These are phyloP conservation scores for Podargus strigoides DNA, from an alignment of 2,797 vertebrate genomes.

Conservation along the genomic window DNA sequence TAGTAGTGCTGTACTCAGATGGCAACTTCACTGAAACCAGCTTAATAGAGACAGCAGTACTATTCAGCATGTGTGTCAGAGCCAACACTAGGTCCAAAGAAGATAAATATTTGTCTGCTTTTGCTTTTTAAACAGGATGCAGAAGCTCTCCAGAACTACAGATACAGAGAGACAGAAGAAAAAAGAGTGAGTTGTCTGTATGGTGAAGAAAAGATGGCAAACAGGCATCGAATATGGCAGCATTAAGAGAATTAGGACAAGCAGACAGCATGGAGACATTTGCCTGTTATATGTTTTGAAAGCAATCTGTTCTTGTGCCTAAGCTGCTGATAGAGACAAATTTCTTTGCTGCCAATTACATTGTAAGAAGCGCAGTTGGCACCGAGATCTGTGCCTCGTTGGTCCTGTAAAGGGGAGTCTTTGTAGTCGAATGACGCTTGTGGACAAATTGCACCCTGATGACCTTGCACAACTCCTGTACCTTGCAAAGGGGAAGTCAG, in stretches of 20 bases:
- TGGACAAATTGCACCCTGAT: constrained; percentile 30
- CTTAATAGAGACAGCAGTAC: background rate
- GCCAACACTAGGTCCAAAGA: background rate
- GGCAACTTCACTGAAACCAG: background rate
- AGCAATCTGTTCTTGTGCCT: background rate
- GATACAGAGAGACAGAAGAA: background rate
- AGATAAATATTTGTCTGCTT: background rate
- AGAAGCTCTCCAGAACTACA: background rate
- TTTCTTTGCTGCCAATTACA: constrained; percentile 3
- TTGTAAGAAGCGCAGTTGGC: constrained; percentile 11
- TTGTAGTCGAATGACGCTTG: background rate
- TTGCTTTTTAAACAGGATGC: background rate
- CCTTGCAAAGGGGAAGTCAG: background rate
- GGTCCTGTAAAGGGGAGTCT: constrained; percentile 9
- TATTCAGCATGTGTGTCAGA: background rate
- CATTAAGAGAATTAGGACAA: background rate
- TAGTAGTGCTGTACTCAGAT: background rate
- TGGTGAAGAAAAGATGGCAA: background rate
- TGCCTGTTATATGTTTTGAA: background rate
- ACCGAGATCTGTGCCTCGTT: background rate
- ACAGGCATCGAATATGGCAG: background rate
- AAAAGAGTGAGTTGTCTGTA: background rate
- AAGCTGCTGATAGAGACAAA: background rate
- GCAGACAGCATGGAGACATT: constrained; percentile 8
- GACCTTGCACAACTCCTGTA: background rate